Base-by-base conservation (phyloP, 2,888 invertebrate species). In the Copidosoma aretas region DNA sequence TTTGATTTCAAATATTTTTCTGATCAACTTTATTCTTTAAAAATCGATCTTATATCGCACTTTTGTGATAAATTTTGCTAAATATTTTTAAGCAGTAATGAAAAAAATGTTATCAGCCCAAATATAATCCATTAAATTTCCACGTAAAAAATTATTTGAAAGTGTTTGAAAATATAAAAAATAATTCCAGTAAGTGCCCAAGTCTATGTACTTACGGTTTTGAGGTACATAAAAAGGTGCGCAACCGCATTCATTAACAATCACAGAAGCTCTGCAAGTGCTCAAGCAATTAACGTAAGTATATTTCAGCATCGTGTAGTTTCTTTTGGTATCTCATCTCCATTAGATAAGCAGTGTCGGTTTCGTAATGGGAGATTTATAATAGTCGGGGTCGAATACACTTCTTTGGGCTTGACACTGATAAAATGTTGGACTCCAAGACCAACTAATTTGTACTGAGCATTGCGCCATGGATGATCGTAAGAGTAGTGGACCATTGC, bases 401-500 rank as follows among this genome's bases (percentile, higher is more conserved):
- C 90, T n/a, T 87, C 84, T 67, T 88, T 87, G 0, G 91, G 91
- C 21, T 87, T 86, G 10, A 91, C 79, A 0, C 89, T 88, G 8
- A 91, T 85, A 68, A 91, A 86, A 32, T 88, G 86, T 76, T 90
- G 88, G 0, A 87, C 85, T 0, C 86, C 83, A 0, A 88, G 84
- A 46, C 86, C 87, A 32, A 89, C 84, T 52, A 91, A 81, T 56
- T 90, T 87, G 21, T 86, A 86, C 22, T 89, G 87, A 0, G 89
- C 85, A 71, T 89, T 89, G 75, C 88, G 84, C 75, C 89, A 89
- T 0, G 91, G 90, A 73, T 87, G 86, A 77, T 91, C 87, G 77
- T 87, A 89, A 0, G 91, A 85, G 75, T 88, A 86, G 74, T 91
- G 91, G 49, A 91, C 84, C 61, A 90, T 84, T 10, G 89, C 85